These are phyloP conservation scores for Campoletis sonorensis DNA, from an alignment of 1,140 invertebrate species.

Conservation along the genomic window DNA sequence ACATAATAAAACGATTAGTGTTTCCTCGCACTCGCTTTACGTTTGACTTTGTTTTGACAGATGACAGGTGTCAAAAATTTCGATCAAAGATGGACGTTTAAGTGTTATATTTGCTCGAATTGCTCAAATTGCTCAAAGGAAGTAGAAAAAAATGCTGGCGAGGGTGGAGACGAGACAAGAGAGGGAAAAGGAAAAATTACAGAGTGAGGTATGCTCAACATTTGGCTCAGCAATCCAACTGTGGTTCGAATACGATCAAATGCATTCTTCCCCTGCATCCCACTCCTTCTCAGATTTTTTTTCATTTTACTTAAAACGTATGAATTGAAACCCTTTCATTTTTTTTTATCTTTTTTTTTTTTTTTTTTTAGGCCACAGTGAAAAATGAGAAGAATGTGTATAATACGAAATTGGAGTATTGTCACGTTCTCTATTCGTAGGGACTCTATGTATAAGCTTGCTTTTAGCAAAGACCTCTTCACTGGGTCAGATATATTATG, in stretches of 20 bases:
- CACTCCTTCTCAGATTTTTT: not conserved
- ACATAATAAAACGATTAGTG: not conserved
- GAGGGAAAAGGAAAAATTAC: not conserved
- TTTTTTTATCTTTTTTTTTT: not conserved
- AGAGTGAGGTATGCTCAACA: not conserved
- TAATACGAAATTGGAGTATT: conserved; percentile 16
- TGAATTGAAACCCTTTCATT: not conserved
- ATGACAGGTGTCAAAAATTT: too few species aligned
- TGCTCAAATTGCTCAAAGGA: too few species aligned
- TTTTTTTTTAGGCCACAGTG: conserved; percentile 2
- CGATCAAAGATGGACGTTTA: too few species aligned
- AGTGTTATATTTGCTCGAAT: too few species aligned
- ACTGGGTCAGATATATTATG: not conserved
- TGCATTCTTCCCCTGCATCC: not conserved
- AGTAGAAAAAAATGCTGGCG: not conserved
- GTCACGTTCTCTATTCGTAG: not conserved
- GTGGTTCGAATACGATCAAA: not conserved
- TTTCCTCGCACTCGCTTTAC: not conserved
- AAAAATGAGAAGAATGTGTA: conserved; percentile 23
- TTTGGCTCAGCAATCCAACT: not conserved
- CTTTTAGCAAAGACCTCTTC: not conserved
- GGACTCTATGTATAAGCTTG: not conserved
- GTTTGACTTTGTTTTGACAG: not conserved
- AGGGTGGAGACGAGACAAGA: not conserved
- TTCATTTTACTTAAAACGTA: not conserved